A percentile compares a stretch with the other conserved stretches of the same genome.
These are phyloP conservation scores for Chymomyza caudatula DNA, from an alignment of 2,888 invertebrate genomes.

Conservation along the genomic window DNA sequence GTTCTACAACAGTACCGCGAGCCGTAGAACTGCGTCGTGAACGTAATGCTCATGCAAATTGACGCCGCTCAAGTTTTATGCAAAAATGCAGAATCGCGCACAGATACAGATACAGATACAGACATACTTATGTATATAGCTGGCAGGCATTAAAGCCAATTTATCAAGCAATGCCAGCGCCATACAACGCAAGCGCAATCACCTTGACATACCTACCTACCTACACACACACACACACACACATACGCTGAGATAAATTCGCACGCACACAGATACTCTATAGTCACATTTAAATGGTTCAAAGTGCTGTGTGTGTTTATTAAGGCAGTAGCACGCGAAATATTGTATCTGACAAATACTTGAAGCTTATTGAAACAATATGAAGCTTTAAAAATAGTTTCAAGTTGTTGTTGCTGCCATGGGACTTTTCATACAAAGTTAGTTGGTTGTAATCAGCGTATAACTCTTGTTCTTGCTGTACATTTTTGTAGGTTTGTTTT, in stretches of 20 bases:
- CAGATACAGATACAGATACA: constrained; percentile 28
- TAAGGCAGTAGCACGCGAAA: not conserved
- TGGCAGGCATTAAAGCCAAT: constrained; percentile 38
- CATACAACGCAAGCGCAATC: constrained; percentile 40
- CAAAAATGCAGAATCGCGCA: not conserved
- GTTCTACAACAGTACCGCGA: constrained; percentile 31
- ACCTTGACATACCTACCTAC: constrained; percentile 70
- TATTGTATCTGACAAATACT: constrained; percentile 2
- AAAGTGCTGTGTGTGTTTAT: not conserved
- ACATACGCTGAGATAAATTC: not conserved
- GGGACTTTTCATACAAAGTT: constrained; percentile 18
- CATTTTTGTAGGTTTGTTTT: not conserved
- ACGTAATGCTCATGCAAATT: not conserved
- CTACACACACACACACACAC: constrained; percentile 7
- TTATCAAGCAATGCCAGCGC: constrained; percentile 24
- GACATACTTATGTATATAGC: constrained; percentile 22
- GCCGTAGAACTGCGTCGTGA: not conserved
- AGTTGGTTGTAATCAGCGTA: constrained; percentile 45
- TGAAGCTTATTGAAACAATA: not conserved
- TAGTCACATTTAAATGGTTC: not conserved
- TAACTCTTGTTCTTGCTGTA: constrained; percentile 25
- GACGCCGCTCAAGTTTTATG: not conserved
- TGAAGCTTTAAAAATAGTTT: constrained; percentile 10
- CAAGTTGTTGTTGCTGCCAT: not conserved
- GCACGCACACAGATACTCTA: not conserved